phyloP scores from a whole-genome alignment of 2,113 vertebrate genomes.

The Prionailurus viverrinus region DNA sequence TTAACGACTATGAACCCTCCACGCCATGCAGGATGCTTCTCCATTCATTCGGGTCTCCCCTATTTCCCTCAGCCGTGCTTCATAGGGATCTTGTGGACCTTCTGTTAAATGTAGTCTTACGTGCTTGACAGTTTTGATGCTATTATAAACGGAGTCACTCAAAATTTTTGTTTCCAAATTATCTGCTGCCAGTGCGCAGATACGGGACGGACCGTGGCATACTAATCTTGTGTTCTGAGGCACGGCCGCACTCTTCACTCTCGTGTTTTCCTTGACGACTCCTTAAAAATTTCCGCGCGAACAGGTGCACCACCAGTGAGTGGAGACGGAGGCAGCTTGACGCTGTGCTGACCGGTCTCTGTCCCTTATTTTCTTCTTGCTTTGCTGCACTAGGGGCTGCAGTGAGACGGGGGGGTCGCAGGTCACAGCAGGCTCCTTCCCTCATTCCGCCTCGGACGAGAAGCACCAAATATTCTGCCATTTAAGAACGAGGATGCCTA shows the following conservation, averaged over 20 bases:
- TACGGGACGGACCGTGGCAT: too few relatives aligned
- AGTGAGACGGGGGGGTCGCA: too few relatives aligned
- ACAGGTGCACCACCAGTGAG: neutral
- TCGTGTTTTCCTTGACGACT: neutral
- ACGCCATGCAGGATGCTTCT: fast-evolving
- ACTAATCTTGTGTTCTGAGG: neutral
- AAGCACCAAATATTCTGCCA: fast-evolving
- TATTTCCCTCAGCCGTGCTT: neutral
- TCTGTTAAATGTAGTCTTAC: too few relatives aligned
- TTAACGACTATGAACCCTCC: fast-evolving
- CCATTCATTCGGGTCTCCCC: neutral
- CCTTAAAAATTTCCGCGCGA: neutral
- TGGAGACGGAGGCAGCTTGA: neutral
- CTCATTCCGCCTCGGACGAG: neutral
- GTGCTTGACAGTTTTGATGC: too few relatives aligned
- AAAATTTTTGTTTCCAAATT: neutral
- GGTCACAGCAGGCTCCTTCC: too few relatives aligned
- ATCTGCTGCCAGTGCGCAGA: neutral
- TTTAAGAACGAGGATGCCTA: fast-evolving
- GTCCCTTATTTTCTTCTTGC: neutral
- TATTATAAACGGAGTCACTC: neutral
- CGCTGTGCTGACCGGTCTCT: neutral
- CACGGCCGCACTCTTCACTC: neutral
- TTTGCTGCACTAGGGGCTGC: too few relatives aligned
- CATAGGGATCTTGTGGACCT: neutral